Evolutionary conservation across 2,113 vertebrate species (phyloP).

Genomic region (Climacteris rufus): DNA sequence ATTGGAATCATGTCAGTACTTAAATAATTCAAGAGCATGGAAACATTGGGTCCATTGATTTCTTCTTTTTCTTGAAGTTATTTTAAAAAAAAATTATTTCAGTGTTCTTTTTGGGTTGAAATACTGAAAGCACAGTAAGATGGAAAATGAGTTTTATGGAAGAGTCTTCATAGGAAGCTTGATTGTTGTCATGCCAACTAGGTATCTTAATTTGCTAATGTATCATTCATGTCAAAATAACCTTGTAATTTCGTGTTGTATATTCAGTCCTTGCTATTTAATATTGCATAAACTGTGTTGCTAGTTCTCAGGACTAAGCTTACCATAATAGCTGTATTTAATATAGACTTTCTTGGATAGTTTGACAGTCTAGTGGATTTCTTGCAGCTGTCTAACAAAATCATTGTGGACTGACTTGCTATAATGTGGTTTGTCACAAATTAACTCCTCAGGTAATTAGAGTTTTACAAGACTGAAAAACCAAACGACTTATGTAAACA

Average conservation of each 20-base stretch:
- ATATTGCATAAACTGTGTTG: background rate
- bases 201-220: background rate
- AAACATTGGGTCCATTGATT: background rate
- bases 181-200: background rate
- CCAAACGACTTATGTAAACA: background rate
- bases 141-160: background rate
- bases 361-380: background rate
- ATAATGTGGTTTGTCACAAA: background rate
- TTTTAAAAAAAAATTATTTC: background rate
- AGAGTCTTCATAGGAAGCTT: background rate
- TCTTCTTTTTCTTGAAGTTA: background rate
- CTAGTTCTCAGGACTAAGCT: background rate
- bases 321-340: background rate
- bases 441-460: background rate
- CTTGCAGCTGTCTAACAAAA: background rate
- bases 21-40: background rate
- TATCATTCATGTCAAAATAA: background rate
- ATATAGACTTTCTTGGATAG: background rate
- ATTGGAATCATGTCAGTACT: background rate
- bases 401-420: background rate
- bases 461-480: background rate
- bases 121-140: background rate
- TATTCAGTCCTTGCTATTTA: background rate
- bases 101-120: background rate
- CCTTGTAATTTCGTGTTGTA: background rate